A percentile compares a stretch with the other conserved stretches of the same genome.
These are phyloP conservation scores for Rhadina sibilatrix DNA, from an alignment of 2,113 vertebrate species.

Conservation along the genomic window DNA sequence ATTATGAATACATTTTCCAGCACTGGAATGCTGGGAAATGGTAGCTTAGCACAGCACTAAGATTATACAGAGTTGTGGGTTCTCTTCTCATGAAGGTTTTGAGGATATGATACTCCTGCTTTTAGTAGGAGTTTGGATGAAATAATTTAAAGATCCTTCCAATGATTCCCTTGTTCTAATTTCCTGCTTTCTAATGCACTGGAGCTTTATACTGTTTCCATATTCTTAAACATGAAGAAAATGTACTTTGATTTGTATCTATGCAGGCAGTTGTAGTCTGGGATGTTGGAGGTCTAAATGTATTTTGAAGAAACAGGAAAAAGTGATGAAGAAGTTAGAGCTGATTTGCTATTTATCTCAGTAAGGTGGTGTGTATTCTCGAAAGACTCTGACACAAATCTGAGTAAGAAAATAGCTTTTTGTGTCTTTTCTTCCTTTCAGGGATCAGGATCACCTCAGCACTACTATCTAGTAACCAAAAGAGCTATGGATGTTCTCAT, in stretches of 20 bases:
- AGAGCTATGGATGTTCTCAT: background rate
- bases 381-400: background rate
- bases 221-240: background rate
- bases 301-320: background rate
- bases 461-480: background rate
- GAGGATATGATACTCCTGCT: background rate
- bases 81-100: background rate
- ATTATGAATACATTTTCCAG: background rate
- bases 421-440: background rate
- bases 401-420: background rate
- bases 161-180: background rate
- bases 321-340: background rate
- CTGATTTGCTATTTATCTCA: background rate
- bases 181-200: background rate
- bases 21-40: background rate
- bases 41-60: background rate
- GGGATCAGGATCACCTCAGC: background rate
- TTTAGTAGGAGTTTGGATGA: background rate
- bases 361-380: background rate
- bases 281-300: background rate
- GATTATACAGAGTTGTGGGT: background rate
- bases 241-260: background rate
- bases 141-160: background rate
- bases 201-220: background rate
- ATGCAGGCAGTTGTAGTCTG: background rate